A percentile compares a stretch with the other conserved stretches of the same genome.
These are phyloP conservation scores for Chromoteleia sp. DNA, from an alignment of 2,888 invertebrate species.

Conservation along the genomic window DNA sequence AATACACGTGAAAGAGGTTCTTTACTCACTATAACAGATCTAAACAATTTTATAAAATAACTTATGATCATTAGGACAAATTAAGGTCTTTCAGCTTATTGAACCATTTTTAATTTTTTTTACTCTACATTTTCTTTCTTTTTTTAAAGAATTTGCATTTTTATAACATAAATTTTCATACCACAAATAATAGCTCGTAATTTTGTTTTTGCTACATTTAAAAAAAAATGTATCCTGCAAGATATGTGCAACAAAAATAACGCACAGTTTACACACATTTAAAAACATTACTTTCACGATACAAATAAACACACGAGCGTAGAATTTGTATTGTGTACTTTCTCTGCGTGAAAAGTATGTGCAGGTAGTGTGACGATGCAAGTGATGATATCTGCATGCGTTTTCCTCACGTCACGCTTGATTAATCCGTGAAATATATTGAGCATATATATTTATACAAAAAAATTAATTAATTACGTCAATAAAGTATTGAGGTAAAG, in stretches of 20 bases:
- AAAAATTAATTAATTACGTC: conserved; percentile 33
- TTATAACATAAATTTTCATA: background rate
- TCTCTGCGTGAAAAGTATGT: conserved; percentile 68
- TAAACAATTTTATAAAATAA: too few species aligned
- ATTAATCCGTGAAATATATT: conserved; percentile 42
- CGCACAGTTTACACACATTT: conserved; percentile 20
- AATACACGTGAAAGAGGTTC: conserved; percentile 11
- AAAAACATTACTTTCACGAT: conserved; percentile 68
- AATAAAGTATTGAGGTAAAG: background rate
- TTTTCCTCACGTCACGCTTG: conserved; percentile 61
- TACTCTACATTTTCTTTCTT: background rate
- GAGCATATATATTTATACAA: conserved; percentile 17
- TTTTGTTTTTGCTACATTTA: conserved; percentile 27
- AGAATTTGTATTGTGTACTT: conserved; percentile 66
- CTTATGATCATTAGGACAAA: too few species aligned
- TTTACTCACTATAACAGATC: too few species aligned
- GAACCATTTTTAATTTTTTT: too few species aligned
- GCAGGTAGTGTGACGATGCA: conserved; percentile 60
- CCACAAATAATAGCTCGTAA: conserved; percentile 9
- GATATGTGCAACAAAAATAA: conserved; percentile 29
- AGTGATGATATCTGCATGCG: conserved; percentile 60
- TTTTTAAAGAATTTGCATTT: background rate
- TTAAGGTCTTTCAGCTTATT: too few species aligned
- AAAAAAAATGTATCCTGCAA: conserved; percentile 11
- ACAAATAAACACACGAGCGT: conserved; percentile 59